A percentile compares a stretch with the other conserved stretches of the same genome.
Evolutionary conservation across 2,113 vertebrate species (phyloP).

Genomic region (Phaetusa simplex): DNA sequence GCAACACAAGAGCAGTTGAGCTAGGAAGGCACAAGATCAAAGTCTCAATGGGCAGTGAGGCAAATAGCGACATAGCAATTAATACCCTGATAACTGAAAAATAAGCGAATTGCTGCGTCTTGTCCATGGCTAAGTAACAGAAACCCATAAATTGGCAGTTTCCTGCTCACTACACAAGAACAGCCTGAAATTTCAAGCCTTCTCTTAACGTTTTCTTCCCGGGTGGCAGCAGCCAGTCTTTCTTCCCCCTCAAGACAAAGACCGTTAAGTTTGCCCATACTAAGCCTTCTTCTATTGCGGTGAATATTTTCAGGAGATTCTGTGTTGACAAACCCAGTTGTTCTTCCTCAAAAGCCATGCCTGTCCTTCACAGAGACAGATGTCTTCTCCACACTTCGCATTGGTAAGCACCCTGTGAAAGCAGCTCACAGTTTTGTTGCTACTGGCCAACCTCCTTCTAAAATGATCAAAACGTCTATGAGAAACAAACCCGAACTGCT

Average conservation of each 20-base stretch:
- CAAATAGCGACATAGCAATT: fast-evolving
- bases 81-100: background rate
- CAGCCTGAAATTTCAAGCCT: background rate
- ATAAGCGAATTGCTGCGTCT: background rate
- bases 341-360: background rate
- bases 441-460: background rate
- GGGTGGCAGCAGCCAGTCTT: background rate
- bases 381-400: background rate
- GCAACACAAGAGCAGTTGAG: fast-evolving
- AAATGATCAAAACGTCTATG: background rate
- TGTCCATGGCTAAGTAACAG: background rate
- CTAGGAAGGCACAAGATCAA: background rate
- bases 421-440: background rate
- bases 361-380: background rate
- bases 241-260: background rate
- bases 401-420: background rate
- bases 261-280: fast-evolving
- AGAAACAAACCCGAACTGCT: background rate
- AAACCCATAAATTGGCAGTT: background rate
- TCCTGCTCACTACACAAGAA: background rate
- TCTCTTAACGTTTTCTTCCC: background rate
- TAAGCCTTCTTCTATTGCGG: no score
- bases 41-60: background rate
- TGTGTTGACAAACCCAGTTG: background rate
- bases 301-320: background rate